Conservation (phyloP, 2,113 vertebrate genomes). For the Grammomys dolichurus region DNA sequence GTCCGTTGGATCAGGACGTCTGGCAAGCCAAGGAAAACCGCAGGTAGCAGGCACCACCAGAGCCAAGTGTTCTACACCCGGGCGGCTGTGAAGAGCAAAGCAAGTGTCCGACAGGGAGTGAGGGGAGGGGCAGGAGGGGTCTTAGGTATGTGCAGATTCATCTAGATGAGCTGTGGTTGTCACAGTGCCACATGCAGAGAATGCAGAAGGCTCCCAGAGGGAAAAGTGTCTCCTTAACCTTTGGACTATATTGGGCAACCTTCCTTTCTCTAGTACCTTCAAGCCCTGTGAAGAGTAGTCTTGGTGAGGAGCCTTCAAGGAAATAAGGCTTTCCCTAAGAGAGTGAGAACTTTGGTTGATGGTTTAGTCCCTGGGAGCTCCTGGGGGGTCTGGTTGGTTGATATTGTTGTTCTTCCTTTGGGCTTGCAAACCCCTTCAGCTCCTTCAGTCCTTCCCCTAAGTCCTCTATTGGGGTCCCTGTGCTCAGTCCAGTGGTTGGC, state of each 20-base stretch:
- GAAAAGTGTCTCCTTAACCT: neutral
- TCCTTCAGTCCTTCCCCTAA: too few relatives aligned
- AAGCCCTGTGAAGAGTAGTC: neutral
- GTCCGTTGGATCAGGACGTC: neutral
- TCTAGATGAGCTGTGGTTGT: too few relatives aligned
- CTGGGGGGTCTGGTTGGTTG: too few relatives aligned
- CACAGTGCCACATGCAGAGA: neutral
- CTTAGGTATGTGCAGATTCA: neutral
- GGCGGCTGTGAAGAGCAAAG: neutral
- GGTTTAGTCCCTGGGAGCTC: too few relatives aligned
- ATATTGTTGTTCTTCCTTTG: too few relatives aligned
- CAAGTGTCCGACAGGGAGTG: neutral
- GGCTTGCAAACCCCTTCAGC: too few relatives aligned
- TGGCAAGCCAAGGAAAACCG: neutral
- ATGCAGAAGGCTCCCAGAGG: neutral
- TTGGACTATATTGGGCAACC: neutral
- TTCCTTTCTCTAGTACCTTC: neutral
- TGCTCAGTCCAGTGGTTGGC: too few relatives aligned
- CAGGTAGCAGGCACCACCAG: too few relatives aligned
- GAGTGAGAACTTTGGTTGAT: neutral
- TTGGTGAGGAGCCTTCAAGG: neutral
- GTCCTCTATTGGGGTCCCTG: too few relatives aligned
- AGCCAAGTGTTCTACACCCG: neutral
- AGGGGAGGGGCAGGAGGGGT: neutral
- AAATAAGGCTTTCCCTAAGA: neutral